Conservation (phyloP, 2,888 invertebrate species). For the Anorthoa munda region DNA sequence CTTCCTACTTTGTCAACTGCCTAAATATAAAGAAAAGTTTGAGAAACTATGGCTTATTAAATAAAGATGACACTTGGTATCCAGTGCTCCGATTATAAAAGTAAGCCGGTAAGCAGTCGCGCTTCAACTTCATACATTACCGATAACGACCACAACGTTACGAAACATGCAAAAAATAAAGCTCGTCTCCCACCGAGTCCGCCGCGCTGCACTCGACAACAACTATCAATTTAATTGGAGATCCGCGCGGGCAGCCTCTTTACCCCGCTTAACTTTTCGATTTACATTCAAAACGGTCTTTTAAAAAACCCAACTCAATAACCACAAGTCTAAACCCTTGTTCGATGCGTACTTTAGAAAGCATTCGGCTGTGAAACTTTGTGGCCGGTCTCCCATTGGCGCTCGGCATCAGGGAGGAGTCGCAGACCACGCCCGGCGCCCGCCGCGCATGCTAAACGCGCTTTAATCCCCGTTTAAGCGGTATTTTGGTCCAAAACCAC, state of each 20-base stretch:
- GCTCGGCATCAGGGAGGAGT: slow-evolving; percentile 74
- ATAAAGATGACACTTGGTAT: too few relatives aligned
- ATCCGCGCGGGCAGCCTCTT: slow-evolving; percentile 86
- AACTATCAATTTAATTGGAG: slow-evolving; percentile 90
- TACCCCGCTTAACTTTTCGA: slow-evolving; percentile 90
- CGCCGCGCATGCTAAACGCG: slow-evolving; percentile 89
- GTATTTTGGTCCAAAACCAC: slow-evolving; percentile 90
- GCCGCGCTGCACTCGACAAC: slow-evolving; percentile 69
- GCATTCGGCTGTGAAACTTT: slow-evolving; percentile 84
- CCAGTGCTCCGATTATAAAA: neutral
- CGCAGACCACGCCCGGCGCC: slow-evolving; percentile 76
- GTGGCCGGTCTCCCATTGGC: slow-evolving; percentile 77
- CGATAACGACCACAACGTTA: slow-evolving; percentile 19
- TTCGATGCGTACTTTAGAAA: slow-evolving; percentile 85
- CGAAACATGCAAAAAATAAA: slow-evolving; percentile 24
- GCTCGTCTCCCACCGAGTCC: slow-evolving; percentile 31
- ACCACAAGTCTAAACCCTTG: slow-evolving; percentile 84
- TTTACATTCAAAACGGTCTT: slow-evolving; percentile 91
- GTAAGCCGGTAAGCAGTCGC: neutral
- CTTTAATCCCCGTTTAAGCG: slow-evolving; percentile 90
- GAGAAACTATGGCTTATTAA: too few relatives aligned
- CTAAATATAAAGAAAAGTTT: too few relatives aligned
- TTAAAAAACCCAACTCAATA: slow-evolving; percentile 89
- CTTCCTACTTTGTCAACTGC: too few relatives aligned
- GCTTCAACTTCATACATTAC: neutral